Evolutionary conservation across 2,113 vertebrate genomes (phyloP).

Genomic region (Chiloscyllium plagiosum): DNA sequence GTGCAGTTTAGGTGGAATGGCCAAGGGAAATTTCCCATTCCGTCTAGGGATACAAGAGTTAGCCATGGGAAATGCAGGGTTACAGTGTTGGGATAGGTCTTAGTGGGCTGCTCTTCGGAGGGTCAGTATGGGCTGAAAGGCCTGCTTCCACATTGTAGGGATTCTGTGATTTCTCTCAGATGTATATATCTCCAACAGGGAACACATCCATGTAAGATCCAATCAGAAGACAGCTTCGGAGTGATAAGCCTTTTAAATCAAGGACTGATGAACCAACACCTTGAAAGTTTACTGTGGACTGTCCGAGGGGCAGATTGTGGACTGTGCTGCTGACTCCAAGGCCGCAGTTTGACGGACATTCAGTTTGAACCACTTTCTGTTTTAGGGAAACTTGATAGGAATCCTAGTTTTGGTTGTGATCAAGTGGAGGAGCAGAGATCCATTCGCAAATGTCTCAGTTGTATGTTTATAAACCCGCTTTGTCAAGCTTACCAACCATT

Average conservation of each 20-base stretch:
- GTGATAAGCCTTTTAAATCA: neutral
- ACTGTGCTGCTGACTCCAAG: neutral
- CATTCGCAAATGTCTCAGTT: neutral
- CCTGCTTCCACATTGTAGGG: no score
- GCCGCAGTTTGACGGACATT: neutral
- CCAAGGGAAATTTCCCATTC: no score
- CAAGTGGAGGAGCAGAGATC: neutral
- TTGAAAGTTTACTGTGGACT: neutral
- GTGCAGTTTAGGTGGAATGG: no score
- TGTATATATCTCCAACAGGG: neutral
- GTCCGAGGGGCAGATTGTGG: neutral
- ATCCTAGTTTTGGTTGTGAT: neutral
- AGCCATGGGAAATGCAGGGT: no score
- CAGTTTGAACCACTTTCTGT: neutral
- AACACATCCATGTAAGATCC: neutral
- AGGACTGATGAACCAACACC: neutral
- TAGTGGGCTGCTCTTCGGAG: no score
- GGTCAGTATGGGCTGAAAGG: no score
- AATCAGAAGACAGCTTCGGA: neutral
- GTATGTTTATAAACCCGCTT: neutral
- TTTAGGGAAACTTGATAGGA: neutral
- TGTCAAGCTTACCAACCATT: neutral
- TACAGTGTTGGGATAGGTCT: no score
- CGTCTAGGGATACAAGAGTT: no score
- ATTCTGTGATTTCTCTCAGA: neutral